A percentile compares a stretch with the other conserved stretches of the same genome.
These are phyloP conservation scores for Drosophila buzzatii DNA, from an alignment of 2,888 invertebrate species.

Conservation along the genomic window DNA sequence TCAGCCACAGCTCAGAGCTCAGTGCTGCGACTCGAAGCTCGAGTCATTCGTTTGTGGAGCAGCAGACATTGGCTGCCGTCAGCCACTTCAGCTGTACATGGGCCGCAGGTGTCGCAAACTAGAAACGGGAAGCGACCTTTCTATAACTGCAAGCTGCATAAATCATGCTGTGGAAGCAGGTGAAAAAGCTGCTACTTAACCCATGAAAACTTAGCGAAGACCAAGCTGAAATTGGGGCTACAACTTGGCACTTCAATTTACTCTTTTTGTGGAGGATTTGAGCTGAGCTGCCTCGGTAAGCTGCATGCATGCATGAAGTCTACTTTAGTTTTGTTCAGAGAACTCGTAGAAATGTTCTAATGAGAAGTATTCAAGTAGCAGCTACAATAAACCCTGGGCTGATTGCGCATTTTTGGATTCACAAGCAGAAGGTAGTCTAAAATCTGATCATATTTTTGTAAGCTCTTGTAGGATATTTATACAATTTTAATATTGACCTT, in stretches of 20 bases:
- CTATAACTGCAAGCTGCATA: constrained; percentile 63
- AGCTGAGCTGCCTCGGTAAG: neutral
- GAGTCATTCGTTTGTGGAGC: constrained; percentile 14
- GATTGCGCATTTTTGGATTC: no score
- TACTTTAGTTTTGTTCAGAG: neutral
- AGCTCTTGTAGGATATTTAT: no score
- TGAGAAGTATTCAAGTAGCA: neutral
- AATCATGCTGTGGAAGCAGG: constrained; percentile 61
- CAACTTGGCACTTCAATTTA: neutral
- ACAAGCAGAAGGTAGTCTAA: no score
- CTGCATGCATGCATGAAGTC: neutral
- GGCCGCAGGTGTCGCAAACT: constrained; percentile 60
- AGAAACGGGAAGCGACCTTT: constrained; percentile 64
- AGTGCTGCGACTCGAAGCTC: neutral
- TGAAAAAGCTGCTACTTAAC: constrained; percentile 27
- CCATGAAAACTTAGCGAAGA: neutral
- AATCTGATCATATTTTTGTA: no score
- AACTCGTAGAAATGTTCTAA: neutral
- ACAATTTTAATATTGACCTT: no score
- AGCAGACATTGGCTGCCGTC: constrained; percentile 21
- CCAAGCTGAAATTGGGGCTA: neutral
- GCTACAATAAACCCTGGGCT: no score
- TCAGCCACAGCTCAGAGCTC: neutral
- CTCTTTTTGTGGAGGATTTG: neutral
- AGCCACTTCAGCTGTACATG: constrained; percentile 2